Percentiles rank a stretch among this genome's conserved stretches.
Evolutionary conservation across 2,797 vertebrate species (phyloP).

Genomic region (Microctenopoma lineatum): DNA sequence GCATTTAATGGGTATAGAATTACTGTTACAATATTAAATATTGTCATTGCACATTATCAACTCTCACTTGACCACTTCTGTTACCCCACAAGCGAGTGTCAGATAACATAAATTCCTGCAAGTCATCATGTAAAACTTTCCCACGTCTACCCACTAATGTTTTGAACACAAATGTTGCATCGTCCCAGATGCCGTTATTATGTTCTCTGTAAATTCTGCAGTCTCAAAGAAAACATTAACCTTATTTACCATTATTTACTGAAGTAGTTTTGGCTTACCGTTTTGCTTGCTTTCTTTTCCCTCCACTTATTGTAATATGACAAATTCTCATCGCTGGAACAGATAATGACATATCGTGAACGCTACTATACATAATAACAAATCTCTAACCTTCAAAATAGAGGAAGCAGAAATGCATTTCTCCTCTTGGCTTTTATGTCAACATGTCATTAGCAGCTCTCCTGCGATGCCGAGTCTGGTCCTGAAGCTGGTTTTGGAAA

Average conservation of each 20-base stretch:
- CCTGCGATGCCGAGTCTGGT: slow-evolving; percentile 55
- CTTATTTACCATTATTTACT: neutral
- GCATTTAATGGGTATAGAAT: neutral
- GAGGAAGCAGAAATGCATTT: slow-evolving; percentile 54
- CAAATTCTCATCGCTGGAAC: no score
- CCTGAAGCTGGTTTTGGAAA: slow-evolving; percentile 50
- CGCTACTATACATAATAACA: no score
- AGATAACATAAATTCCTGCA: neutral
- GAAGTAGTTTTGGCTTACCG: neutral
- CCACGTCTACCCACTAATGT: no score
- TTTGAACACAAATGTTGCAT: no score
- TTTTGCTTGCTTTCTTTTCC: no score
- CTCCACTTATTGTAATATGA: no score
- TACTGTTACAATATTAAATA: neutral
- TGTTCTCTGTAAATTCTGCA: no score
- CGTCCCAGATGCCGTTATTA: no score
- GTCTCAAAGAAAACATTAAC: no score
- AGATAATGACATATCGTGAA: no score
- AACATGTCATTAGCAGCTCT: slow-evolving; percentile 63
- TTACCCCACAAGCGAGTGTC: no score
- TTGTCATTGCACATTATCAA: neutral
- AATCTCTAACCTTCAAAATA: neutral
- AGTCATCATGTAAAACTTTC: no score
- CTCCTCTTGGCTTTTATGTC: slow-evolving; percentile 48
- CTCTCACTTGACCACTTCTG: neutral